These are phyloP conservation scores for Bombus polaris DNA, from an alignment of 1,140 invertebrate genomes.

Conservation along the genomic window DNA sequence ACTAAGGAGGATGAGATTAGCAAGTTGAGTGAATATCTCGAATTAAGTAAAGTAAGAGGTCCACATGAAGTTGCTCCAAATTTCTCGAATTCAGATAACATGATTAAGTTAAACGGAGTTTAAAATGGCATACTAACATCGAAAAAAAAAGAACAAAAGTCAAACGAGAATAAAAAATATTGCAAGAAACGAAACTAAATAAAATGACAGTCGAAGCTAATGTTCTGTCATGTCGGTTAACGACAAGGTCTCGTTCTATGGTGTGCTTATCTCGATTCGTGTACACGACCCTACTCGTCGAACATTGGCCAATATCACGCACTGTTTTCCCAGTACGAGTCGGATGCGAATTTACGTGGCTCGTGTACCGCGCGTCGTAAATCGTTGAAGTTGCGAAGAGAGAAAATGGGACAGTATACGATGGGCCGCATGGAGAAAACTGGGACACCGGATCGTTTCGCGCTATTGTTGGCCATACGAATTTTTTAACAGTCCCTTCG, in stretches of 20 bases:
- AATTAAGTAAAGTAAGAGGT: too few relatives aligned
- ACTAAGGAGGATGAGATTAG: too few relatives aligned
- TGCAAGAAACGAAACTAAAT: not conserved
- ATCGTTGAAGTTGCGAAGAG: conserved; percentile 48
- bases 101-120: too few relatives aligned
- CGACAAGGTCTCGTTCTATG: not conserved
- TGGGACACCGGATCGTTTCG: not conserved
- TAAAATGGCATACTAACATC: not conserved
- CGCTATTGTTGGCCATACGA: conserved; percentile 2
- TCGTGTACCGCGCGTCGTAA: conserved; percentile 48
- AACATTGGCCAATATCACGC: conserved; percentile 48
- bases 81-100: too few relatives aligned
- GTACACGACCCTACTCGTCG: not conserved
- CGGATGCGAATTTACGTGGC: conserved; percentile 44
- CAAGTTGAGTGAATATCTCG: too few relatives aligned
- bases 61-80: too few relatives aligned
- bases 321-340: conserved; percentile 39
- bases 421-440: not conserved
- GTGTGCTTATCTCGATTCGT: conserved; percentile 27
- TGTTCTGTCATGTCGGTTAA: not conserved
- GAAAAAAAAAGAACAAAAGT: not conserved
- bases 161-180: not conserved
- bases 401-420: conserved; percentile 25
- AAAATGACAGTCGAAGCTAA: not conserved
- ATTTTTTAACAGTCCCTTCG: conserved; percentile 32